Evolutionary conservation across 2,888 invertebrate species (phyloP), one percentile per base, ranked within the genome.

Genomic region (Aspidapion aeneum): DNA sequence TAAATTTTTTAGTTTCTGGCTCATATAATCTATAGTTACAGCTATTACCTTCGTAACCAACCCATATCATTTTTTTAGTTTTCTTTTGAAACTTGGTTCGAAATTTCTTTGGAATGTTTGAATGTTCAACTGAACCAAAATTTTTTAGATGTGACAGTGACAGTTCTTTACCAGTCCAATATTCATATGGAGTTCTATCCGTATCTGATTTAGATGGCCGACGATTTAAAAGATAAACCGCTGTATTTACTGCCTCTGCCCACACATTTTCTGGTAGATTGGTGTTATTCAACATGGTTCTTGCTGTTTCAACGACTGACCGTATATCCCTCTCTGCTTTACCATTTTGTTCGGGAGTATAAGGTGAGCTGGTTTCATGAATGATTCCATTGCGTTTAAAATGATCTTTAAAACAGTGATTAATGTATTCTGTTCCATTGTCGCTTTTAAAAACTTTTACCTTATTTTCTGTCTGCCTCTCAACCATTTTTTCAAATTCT

Each of bases 231-330:
- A 76, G 18, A 62, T 77, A 77, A 2, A 70, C 72, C 18, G 75
- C 73, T 18, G 73, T 75, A 20, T 68, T 69, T 2, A 73, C 61
- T 12, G 63, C 63, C 51, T 61, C 49, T 1, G 73, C 71, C 76
- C 76, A 79, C 48, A 74, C 67, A n/a, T 57, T 18, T n/a, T 68
- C 62, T 1, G 68, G 69, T 21, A 76, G 55, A 48, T 71, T 64
- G 21, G 66, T 67, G 35, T 69, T 63, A 3, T 66, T 52, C 18
- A 77, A 20, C 73, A 77, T 74, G 1, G 75, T 62, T 58, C 73
- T 66, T 2, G 75, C 74, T 57, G 60, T 67, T 63, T 77, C 77
- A 12, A 75, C 69, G 17, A 77, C 68, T n/a, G 75, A 75, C 20
- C 76, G 55, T 49, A 73, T 73, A 54, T 75, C 71, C 22, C 75